These are phyloP conservation scores for Teleogryllus occipitalis DNA, from an alignment of 1,140 invertebrate genomes.

Conservation along the genomic window DNA sequence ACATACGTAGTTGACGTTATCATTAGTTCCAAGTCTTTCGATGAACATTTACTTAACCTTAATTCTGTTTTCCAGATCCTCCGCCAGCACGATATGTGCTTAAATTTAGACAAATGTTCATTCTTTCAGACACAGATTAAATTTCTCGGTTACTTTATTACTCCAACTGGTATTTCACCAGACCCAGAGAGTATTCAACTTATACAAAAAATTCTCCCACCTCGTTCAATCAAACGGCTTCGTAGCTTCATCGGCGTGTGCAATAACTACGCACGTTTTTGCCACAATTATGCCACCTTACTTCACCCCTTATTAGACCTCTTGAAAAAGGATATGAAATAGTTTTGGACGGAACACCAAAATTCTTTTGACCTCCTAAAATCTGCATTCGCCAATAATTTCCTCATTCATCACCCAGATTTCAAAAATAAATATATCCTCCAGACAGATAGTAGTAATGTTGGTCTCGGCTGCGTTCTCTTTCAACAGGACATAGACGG, in stretches of 20 bases:
- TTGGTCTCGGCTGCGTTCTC: background rate
- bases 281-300: background rate
- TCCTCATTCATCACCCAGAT: background rate
- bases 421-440: background rate
- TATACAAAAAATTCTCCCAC: background rate
- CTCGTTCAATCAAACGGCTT: background rate
- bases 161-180: background rate
- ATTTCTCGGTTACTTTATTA: background rate
- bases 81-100: background rate
- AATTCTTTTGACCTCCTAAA: background rate
- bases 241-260: background rate
- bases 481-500: background rate
- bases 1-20: background rate
- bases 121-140: background rate
- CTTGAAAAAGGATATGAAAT: background rate
- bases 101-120: background rate
- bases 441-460: background rate
- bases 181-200: background rate
- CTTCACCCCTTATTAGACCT: background rate
- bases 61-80: background rate
- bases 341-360: background rate
- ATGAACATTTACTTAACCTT: background rate
- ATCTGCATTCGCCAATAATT: background rate
- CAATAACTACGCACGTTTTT: background rate
- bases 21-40: background rate